Percentiles rank a stretch among this genome's conserved stretches.
phyloP scores from a whole-genome alignment of 2,888 invertebrate genomes.

The Lysandra coridon region DNA sequence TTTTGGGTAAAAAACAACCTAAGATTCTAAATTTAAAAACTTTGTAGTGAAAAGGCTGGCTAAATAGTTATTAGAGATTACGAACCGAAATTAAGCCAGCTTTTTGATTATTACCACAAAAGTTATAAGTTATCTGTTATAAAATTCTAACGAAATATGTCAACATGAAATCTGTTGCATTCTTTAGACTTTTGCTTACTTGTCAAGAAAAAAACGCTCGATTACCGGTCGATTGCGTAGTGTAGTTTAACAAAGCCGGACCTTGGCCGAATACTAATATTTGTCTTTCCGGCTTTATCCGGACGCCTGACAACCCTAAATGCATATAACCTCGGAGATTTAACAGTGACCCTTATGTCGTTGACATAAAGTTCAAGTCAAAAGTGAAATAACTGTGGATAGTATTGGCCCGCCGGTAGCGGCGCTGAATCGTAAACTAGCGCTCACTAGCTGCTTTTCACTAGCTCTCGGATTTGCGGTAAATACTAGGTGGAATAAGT shows the following conservation, averaged over 20 bases:
- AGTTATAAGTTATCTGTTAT: too few species aligned
- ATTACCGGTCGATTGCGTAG: not conserved
- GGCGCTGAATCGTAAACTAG: slow-evolving; percentile 9
- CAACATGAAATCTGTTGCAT: too few species aligned
- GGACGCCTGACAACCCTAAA: not conserved
- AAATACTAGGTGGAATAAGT: slow-evolving; percentile 16
- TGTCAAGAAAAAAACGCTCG: too few species aligned
- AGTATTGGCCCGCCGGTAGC: slow-evolving; percentile 1
- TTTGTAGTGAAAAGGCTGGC: not conserved
- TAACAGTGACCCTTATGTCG: not conserved
- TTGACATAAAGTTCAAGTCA: not conserved
- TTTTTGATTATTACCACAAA: too few species aligned
- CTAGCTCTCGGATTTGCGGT: slow-evolving; percentile 13
- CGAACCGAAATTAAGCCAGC: too few species aligned
- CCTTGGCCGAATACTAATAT: not conserved
- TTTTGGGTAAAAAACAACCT: not conserved
- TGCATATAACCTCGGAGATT: not conserved
- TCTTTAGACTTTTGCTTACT: too few species aligned
- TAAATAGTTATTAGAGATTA: too few species aligned
- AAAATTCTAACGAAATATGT: too few species aligned
- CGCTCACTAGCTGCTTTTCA: slow-evolving; percentile 21
- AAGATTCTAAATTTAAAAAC: not conserved
- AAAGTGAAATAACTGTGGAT: not conserved
- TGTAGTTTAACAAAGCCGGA: not conserved
- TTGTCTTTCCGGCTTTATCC: not conserved